A percentile compares a stretch with the other conserved stretches of the same genome.
These are phyloP conservation scores for Bactericera cockerelli DNA, from an alignment of 1,140 invertebrate species.

Conservation along the genomic window DNA sequence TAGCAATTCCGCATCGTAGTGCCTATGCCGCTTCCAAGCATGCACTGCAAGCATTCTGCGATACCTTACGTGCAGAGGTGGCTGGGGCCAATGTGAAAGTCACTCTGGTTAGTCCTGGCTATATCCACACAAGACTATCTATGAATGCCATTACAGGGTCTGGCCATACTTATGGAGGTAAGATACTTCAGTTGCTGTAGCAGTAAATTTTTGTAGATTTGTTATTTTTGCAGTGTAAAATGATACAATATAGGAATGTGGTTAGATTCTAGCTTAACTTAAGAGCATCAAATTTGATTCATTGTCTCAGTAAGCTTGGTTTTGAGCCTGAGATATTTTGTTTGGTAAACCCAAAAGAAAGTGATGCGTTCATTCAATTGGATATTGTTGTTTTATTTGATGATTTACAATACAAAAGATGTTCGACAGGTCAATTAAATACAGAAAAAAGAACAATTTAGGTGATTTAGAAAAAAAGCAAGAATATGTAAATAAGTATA, in stretches of 20 bases:
- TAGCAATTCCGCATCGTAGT: slow-evolving; percentile 73
- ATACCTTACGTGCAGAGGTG: slow-evolving; percentile 68
- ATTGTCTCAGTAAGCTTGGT: too few species aligned
- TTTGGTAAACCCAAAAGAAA: too few species aligned
- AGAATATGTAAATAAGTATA: too few species aligned
- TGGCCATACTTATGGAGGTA: slow-evolving; percentile 64
- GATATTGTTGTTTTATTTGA: too few species aligned
- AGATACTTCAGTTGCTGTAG: slow-evolving; percentile 23
- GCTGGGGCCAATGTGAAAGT: slow-evolving; percentile 56
- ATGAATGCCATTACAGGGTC: slow-evolving; percentile 68
- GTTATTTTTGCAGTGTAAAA: neutral
- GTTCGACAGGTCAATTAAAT: too few species aligned
- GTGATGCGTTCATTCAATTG: too few species aligned
- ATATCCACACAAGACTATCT: slow-evolving; percentile 76
- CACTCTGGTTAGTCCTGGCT: slow-evolving; percentile 70
- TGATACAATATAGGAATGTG: neutral
- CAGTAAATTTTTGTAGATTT: neutral
- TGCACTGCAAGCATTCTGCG: slow-evolving; percentile 77
- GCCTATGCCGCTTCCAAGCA: slow-evolving; percentile 90
- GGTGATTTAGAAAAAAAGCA: too few species aligned
- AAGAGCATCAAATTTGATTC: too few species aligned
- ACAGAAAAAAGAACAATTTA: too few species aligned
- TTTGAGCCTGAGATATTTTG: too few species aligned
- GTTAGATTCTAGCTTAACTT: neutral
- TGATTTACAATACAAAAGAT: too few species aligned